A percentile compares a stretch with the other conserved stretches of the same genome.
Evolutionary conservation across 30 jellyfish, hydroid and myxozoan genomes (phyloP).

Genomic region (Hydractinia echinata): DNA sequence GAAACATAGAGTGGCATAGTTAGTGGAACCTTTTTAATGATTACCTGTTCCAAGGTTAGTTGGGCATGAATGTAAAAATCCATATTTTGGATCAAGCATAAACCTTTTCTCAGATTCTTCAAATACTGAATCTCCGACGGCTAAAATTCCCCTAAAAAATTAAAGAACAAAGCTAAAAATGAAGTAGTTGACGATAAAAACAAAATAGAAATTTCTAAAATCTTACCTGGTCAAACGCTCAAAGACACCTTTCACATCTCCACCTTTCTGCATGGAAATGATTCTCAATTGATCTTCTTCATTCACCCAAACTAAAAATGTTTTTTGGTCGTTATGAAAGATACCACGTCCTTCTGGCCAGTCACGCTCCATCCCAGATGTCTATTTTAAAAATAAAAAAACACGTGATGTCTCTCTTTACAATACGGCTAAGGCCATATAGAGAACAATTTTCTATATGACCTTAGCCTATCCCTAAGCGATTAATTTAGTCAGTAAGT

Average conservation of each 20-base stretch:
- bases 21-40: background rate
- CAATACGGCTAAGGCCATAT: background rate
- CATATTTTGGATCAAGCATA: constrained; percentile 4
- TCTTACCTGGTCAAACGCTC: constrained; percentile 6
- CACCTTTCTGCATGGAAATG: constrained; percentile 27
- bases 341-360: constrained; percentile 72
- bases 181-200: background rate
- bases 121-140: constrained; percentile 13
- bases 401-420: background rate
- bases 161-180: background rate
- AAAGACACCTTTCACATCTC: constrained; percentile 35
- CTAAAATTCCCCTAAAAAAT: background rate
- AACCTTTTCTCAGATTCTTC: constrained; percentile 10
- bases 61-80: constrained; percentile 25
- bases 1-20: too few relatives aligned
- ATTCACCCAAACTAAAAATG: constrained; percentile 32
- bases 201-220: background rate
- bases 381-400: background rate
- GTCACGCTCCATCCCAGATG: constrained; percentile 35
- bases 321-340: constrained; percentile 25
- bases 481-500: too few relatives aligned
- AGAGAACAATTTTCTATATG: too few relatives aligned
- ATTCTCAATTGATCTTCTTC: constrained; percentile 48
- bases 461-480: too few relatives aligned
- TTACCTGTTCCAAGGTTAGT: constrained; percentile 32